Evolutionary conservation across 2,888 invertebrate species (phyloP).

Genomic region (Chrysina gloriosa): DNA sequence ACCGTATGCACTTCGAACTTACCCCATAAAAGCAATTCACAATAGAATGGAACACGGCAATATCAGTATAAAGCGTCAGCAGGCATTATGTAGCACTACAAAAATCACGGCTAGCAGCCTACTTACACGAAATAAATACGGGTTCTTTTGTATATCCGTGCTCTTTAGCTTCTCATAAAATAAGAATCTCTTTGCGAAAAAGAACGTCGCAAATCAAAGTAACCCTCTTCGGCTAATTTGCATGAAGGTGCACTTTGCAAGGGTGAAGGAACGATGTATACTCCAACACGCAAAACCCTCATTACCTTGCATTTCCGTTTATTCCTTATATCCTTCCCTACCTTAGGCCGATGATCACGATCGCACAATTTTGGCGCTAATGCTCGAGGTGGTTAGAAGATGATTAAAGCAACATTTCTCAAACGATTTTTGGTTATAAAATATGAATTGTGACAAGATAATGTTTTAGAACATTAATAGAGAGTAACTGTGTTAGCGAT

Average conservation of each 20-base stretch:
- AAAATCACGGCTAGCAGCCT: too few relatives aligned
- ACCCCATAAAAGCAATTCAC: not conserved
- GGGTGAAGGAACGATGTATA: conserved; percentile 54
- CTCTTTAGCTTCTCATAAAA: not conserved
- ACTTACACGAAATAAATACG: not conserved
- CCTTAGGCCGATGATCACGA: conserved; percentile 53
- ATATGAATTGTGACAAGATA: conserved; percentile 23
- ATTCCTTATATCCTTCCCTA: conserved; percentile 58
- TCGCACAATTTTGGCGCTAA: conserved; percentile 53
- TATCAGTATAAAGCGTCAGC: too few relatives aligned
- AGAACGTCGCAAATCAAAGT: conserved; percentile 9
- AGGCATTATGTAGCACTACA: too few relatives aligned
- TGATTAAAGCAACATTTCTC: conserved; percentile 32
- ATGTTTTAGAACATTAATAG: conserved; percentile 3
- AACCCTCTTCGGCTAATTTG: conserved; percentile 28
- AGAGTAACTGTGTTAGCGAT: not conserved
- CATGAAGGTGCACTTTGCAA: conserved; percentile 37
- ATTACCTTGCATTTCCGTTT: conserved; percentile 57
- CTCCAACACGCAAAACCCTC: conserved; percentile 57
- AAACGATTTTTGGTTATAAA: conserved; percentile 28
- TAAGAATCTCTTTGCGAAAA: not conserved
- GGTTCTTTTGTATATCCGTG: not conserved
- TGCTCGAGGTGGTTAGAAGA: conserved; percentile 40
- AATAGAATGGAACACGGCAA: too few relatives aligned
- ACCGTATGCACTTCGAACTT: not conserved